phyloP scores from a whole-genome alignment of 2,113 vertebrate species.

The Mirounga angustirostris region DNA sequence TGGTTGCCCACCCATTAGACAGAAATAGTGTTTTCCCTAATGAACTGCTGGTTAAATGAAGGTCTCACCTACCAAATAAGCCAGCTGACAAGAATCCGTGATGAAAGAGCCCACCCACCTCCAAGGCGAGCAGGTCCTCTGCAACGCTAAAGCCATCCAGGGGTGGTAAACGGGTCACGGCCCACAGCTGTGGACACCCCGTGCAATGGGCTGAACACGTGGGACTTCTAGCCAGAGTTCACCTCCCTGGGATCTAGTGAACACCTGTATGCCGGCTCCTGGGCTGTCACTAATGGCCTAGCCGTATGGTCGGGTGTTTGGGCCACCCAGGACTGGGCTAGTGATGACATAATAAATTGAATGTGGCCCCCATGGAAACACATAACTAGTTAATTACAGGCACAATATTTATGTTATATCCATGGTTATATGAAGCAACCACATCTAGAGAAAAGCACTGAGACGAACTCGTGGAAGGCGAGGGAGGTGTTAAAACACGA shows the following conservation, averaged over 20 bases:
- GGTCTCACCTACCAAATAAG: neutral
- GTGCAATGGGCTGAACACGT: neutral
- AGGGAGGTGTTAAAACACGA: neutral
- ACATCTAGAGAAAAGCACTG: neutral
- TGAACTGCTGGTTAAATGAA: neutral
- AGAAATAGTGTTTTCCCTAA: neutral
- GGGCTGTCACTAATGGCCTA: neutral
- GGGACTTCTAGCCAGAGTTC: neutral
- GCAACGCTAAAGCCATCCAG: neutral
- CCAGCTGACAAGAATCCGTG: neutral
- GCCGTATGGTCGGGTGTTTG: neutral
- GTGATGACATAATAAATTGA: neutral
- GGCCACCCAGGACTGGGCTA: neutral
- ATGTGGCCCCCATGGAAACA: neutral
- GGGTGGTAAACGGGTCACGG: rapidly evolving
- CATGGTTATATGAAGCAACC: neutral
- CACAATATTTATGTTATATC: neutral
- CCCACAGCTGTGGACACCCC: neutral
- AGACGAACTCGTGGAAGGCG: neutral
- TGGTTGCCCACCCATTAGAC: neutral
- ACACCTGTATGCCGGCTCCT: neutral
- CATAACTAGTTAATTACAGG: neutral
- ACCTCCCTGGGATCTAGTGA: neutral
- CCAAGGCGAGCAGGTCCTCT: neutral
- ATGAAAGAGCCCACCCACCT: neutral